Base-by-base conservation (phyloP, 2,888 invertebrate species). In the Invenusta paracnida region DNA sequence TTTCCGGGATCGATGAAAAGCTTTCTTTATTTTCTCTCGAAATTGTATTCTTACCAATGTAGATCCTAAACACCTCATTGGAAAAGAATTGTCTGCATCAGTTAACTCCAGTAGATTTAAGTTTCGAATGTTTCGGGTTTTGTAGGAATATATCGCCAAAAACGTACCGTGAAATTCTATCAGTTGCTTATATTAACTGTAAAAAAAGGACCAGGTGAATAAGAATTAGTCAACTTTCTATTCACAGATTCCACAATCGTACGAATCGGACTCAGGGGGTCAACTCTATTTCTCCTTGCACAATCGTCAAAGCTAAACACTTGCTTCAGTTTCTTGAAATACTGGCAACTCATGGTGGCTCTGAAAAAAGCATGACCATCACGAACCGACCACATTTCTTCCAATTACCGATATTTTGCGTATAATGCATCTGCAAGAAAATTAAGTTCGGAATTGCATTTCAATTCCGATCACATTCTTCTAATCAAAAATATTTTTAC, bases 91-190 rank as follows among this genome's bases (percentile, higher is more conserved):
- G 79, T 79, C n/a, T 2, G 79, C 79, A 79, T 79, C 79, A 79
- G 2, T 5, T 11, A 27, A 5, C n/a, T n/a, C 79, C 79, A 79
- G n/a, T 11, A 79, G 5, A 79, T 23, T 23, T 79, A 5, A n/a
- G n/a, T 29, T 2, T 23, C 79, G n/a, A 79, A 79, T 11, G 2
- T 79, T 5, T 23, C 79, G 2, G 11, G 79, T 29, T 29, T 79
- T 29, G 79, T 11, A 23, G 79, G 79, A 11, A 79, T 79, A 23
- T 79, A 79, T 79, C n/a, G 79, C n/a, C 79, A 5, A 23, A 79
- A 79, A 5, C 79, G 11, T 11, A 79, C 79, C 79, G n/a, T 79
- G 79, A 79, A 79, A 79, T 79, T 79, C 79, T 11, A 79, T 29
- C 2, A 79, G 29, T 23, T 11, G 5, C n/a, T 79, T 23, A 79